Conservation (phyloP, 2,888 invertebrate species). For the Drosophila neoperkinsi region DNA sequence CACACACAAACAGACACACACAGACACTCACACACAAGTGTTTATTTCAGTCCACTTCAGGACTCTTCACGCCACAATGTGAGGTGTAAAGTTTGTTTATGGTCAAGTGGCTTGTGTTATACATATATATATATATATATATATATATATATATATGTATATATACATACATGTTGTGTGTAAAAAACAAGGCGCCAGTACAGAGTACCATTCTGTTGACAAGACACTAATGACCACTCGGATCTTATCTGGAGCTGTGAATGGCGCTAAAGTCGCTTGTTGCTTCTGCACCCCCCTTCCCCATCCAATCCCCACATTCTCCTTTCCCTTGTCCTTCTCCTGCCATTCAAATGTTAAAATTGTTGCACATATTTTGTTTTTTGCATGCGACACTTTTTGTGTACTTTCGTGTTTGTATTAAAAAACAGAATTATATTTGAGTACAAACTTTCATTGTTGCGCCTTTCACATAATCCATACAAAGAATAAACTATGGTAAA, state of each 20-base stretch:
- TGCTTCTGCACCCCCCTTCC: constrained; percentile 10
- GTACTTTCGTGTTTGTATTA: constrained; percentile 2
- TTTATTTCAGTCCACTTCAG: constrained; percentile 77
- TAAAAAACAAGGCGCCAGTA: constrained; percentile 37
- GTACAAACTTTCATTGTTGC: constrained; percentile 39
- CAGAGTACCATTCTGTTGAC: constrained; percentile 65
- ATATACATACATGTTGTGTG: constrained; percentile 8
- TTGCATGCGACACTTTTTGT: constrained; percentile 37
- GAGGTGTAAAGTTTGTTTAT: constrained; percentile 82
- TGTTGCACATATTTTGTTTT: constrained; percentile 47
- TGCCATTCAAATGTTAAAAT: constrained; percentile 38
- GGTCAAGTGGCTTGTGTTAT: constrained; percentile 70
- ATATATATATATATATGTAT: not conserved
- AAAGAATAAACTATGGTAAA: not conserved
- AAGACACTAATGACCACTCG: constrained; percentile 79
- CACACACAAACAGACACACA: constrained; percentile 32
- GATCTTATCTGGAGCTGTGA: constrained; percentile 66
- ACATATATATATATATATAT: not conserved
- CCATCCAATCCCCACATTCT: not conserved
- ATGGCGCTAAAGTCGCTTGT: constrained; percentile 43
- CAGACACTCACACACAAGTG: constrained; percentile 55
- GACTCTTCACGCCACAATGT: constrained; percentile 59
- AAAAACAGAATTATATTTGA: constrained; percentile 14
- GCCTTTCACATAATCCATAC: constrained; percentile 10
- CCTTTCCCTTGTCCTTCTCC: not conserved